These are phyloP conservation scores for Malurus cyaneus DNA, from an alignment of 2,113 vertebrate species.

Conservation along the genomic window DNA sequence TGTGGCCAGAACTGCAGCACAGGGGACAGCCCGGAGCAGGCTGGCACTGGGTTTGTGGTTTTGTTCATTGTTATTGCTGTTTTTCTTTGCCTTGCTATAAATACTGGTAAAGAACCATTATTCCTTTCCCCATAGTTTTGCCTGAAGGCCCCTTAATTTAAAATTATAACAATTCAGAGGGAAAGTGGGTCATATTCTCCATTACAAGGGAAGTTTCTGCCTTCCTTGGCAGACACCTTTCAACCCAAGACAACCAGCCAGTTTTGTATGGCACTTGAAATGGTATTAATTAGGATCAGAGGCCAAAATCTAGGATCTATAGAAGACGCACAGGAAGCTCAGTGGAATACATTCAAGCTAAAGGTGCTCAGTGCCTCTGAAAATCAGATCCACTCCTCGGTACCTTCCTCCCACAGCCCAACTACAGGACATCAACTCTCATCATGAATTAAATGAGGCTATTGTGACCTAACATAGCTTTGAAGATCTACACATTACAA, in stretches of 20 bases:
- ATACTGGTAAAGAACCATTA: no score
- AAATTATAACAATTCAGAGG: no score
- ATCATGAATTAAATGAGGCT: not conserved
- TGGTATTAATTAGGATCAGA: not conserved
- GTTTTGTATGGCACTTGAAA: not conserved
- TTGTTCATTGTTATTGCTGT: no score
- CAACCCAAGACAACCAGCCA: not conserved
- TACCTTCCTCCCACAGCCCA: not conserved
- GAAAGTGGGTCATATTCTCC: no score
- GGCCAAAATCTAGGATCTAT: not conserved
- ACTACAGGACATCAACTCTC: not conserved
- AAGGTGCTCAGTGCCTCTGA: not conserved
- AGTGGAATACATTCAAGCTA: not conserved
- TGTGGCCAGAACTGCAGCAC: no score
- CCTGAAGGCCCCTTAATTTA: no score
- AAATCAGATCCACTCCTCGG: not conserved
- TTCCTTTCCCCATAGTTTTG: no score
- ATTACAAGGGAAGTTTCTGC: no score
- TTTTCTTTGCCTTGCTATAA: no score
- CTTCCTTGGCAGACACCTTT: no score
- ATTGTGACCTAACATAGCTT: not conserved
- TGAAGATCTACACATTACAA: not conserved
- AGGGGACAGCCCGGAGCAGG: no score
- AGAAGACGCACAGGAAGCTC: rapidly evolving
- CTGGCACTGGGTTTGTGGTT: no score